Conservation (phyloP, 1,140 invertebrate genomes). For the Drosophila ogumai region DNA sequence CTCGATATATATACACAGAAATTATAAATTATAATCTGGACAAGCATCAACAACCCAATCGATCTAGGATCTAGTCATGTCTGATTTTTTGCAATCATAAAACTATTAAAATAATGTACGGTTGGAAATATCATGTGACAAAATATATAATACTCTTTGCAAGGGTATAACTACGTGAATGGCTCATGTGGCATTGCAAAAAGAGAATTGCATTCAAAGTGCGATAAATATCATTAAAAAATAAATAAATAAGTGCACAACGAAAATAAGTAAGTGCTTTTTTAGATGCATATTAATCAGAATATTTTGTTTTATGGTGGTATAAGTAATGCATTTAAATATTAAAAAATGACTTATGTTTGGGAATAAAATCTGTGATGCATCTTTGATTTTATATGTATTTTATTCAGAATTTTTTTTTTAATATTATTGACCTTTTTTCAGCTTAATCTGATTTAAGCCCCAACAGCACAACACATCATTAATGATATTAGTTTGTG, state of each 20-base stretch:
- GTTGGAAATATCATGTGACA: not conserved
- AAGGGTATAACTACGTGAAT: not conserved
- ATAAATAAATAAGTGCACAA: not conserved
- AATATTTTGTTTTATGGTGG: not conserved
- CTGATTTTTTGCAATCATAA: no score
- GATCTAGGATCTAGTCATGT: no score
- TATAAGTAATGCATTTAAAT: not conserved
- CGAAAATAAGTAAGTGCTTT: not conserved
- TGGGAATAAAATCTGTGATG: not conserved
- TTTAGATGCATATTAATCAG: not conserved
- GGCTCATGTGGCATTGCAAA: conserved; percentile 12
- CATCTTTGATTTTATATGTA: not conserved
- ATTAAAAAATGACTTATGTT: not conserved
- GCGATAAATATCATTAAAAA: conserved; percentile 13
- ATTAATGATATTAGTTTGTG: not conserved
- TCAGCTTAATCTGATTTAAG: not conserved
- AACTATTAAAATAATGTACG: no score
- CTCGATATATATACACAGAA: no score
- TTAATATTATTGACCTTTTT: not conserved
- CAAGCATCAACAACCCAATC: no score
- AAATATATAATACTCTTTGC: not conserved
- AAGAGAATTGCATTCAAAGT: conserved; percentile 3
- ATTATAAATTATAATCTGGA: no score
- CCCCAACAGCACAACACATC: no score
- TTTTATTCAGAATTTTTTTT: not conserved